Evolutionary conservation across 2,113 vertebrate genomes (phyloP).

Genomic region (Dunckerocampus dactyliophorus): DNA sequence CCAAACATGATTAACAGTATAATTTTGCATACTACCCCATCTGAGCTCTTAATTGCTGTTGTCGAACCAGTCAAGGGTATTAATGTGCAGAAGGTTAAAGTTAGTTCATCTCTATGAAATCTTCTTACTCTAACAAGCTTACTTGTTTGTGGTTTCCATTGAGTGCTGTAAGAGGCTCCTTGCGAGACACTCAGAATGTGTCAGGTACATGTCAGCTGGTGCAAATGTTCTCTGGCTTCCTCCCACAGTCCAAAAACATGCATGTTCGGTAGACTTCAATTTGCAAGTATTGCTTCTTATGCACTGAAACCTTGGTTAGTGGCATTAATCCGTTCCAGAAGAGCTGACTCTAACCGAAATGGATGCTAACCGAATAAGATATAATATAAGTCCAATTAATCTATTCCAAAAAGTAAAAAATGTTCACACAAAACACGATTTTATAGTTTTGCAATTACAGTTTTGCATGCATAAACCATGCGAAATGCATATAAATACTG

Average conservation of each 20-base stretch:
- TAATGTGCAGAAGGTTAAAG: constrained; percentile 48
- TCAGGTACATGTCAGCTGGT: constrained; percentile 11
- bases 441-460: too few relatives aligned
- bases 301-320: too few relatives aligned
- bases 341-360: too few relatives aligned
- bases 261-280: background rate
- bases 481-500: too few relatives aligned
- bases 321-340: too few relatives aligned
- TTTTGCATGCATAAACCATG: too few relatives aligned
- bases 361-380: too few relatives aligned
- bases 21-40: background rate
- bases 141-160: constrained; percentile 54
- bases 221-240: constrained; percentile 7
- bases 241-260: background rate
- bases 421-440: too few relatives aligned
- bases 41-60: constrained; percentile 10
- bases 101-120: constrained; percentile 68
- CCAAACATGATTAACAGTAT: background rate
- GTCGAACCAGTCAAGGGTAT: constrained; percentile 22
- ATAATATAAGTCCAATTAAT: too few relatives aligned
- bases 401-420: too few relatives aligned
- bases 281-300: too few relatives aligned
- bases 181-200: constrained; percentile 19
- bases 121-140: constrained; percentile 72
- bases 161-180: constrained; percentile 28